These are phyloP conservation scores for Episyrphus balteatus DNA, from an alignment of 1,140 invertebrate species.

Conservation along the genomic window DNA sequence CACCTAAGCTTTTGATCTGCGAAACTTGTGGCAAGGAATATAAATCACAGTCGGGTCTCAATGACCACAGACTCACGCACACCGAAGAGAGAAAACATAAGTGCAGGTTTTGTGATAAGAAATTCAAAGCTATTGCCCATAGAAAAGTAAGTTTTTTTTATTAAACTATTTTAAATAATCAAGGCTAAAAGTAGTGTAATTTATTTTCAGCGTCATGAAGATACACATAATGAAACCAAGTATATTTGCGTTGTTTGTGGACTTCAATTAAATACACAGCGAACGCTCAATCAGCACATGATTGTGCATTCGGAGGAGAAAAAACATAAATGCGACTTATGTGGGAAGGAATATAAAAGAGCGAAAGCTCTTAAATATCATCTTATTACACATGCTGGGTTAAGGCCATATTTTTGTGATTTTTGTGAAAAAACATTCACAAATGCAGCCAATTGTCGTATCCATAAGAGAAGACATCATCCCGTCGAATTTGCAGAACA, in stretches of 20 bases:
- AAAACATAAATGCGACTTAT: constrained; percentile 2
- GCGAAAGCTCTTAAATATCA: constrained; percentile 15
- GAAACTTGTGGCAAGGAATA: too few species aligned
- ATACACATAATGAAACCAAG: background rate
- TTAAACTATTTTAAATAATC: too few species aligned
- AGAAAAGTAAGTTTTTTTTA: too few species aligned
- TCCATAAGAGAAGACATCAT: constrained; percentile 12
- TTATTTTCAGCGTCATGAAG: too few species aligned
- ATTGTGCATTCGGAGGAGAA: background rate
- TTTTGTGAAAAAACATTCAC: constrained; percentile 15
- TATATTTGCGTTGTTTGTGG: background rate
- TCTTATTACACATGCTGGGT: constrained; percentile 15
- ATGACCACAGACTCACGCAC: too few species aligned
- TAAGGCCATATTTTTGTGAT: constrained; percentile 12
- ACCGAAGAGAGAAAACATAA: too few species aligned
- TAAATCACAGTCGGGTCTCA: too few species aligned
- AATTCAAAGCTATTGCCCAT: too few species aligned
- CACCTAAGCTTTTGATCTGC: too few species aligned
- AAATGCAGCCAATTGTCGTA: constrained; percentile 16
- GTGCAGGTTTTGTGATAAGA: too few species aligned
- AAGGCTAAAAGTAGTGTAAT: too few species aligned
- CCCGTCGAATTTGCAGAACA: constrained; percentile 13
- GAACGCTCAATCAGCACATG: background rate
- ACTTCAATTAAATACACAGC: background rate
- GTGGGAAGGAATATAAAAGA: background rate